phyloP scores from a whole-genome alignment of 2,888 invertebrate genomes.

The Cheiracanthium punctorium region DNA sequence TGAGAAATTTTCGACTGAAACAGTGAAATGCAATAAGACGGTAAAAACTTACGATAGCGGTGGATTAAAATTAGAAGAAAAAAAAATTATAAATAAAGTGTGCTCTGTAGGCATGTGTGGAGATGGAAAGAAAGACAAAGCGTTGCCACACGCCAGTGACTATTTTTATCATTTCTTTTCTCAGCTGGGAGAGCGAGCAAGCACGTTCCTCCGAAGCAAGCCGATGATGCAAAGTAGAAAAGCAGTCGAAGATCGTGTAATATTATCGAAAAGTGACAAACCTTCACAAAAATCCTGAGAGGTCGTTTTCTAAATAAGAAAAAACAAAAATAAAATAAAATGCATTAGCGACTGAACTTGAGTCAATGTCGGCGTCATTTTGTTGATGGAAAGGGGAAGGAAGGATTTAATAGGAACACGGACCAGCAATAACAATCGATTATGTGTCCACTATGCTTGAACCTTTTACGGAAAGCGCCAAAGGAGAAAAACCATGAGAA shows the following conservation, averaged over 20 bases:
- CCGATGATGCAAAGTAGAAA: constrained; percentile 64
- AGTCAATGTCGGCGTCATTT: constrained; percentile 63
- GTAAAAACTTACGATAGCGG: neutral
- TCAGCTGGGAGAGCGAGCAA: constrained; percentile 14
- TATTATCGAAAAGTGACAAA: constrained; percentile 66
- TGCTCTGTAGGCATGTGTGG: constrained; percentile 16
- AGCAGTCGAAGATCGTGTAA: constrained; percentile 59
- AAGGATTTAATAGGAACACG: constrained; percentile 68
- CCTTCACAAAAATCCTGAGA: constrained; percentile 58
- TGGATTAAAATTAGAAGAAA: constrained; percentile 43
- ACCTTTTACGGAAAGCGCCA: constrained; percentile 45
- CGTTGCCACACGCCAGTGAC: constrained; percentile 49
- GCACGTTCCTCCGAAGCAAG: constrained; percentile 59
- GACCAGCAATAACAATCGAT: constrained; percentile 67
- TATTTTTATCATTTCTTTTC: constrained; percentile 67
- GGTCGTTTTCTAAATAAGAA: constrained; percentile 54
- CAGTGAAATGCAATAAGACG: constrained; percentile 43
- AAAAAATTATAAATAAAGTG: constrained; percentile 26
- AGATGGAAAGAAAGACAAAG: constrained; percentile 40
- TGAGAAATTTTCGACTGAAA: constrained; percentile 15
- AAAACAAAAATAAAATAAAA: constrained; percentile 38
- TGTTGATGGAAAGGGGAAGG: constrained; percentile 64
- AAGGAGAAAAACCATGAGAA: constrained; percentile 36
- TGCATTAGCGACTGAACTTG: constrained; percentile 53
- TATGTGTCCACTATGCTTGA: constrained; percentile 64